Base-by-base conservation (phyloP, 2,113 vertebrate genomes). In the Oenanthe oenanthe region DNA sequence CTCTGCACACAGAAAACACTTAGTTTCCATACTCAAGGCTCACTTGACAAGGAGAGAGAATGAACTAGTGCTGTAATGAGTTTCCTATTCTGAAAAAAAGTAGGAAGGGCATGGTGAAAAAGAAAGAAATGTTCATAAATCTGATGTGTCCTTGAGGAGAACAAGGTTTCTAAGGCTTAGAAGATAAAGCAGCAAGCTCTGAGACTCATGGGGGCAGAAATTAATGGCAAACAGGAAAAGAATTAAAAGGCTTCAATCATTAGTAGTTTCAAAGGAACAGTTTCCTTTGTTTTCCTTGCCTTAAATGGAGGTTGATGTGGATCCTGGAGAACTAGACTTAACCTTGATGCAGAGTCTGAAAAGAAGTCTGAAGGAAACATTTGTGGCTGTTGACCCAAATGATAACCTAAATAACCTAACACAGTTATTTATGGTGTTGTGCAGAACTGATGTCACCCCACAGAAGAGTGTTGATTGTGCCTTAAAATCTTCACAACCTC, bases 241-340 rank as follows among this genome's bases (percentile, higher is more conserved):
- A 95, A 94, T 94, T 93, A 94, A 93, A 95, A 95, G 75, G 31
- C 88, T 95, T 97, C 89, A 95, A 79, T 92, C 47, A 45, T 89
- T 83, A 83, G 62, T 54, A 85, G 26, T 95, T 96, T 96, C 92
- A 97, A 97, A 97, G 89, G 71, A 94, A 66, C 45, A 1, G 4
- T 54, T 90, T 72, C 85, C 85, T 97, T 96, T 96, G 80, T 95
- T 95, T 94, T 70, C 42, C 38, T 85, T 89, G 38, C 47, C 61
- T 87, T 89, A 85, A 91, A 79, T 76, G 58, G 66, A 70, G 21
- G 58, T 45, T 73, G 45, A 76, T 85, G 74, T 68, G 28, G 50
- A 75, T 89, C 54, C 74, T 94, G 74, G 57, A 82, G 50, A 95
- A 70, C 80, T 62, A 79, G 56, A 57, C 51, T 85, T 92, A 92